Base-by-base conservation (phyloP, 1,140 invertebrate species). In the Drosophila pseudoananassae region DNA sequence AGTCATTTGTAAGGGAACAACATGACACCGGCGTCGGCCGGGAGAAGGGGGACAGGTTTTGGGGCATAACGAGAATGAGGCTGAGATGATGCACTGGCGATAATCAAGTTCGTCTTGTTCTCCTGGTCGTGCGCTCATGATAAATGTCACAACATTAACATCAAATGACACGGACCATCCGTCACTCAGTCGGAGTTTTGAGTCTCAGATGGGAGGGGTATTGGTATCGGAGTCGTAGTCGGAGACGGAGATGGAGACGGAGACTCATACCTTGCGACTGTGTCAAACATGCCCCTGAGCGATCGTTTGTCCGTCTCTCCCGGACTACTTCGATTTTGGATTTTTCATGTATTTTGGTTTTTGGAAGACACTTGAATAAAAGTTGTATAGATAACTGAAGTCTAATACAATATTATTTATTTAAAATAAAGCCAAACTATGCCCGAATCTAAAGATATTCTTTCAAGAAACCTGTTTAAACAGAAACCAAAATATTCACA, bases 91-190 rank as follows among this genome's bases (percentile, higher is more conserved):
- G 82, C 82, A 87, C 82, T 88, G 83, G 74, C 73, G 79, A 84
- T 89, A 89, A 89, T 89, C 84, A 89, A 83, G 84, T 84, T 80
- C 79, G 83, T 83, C 83, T 88, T 88, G 84, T 88, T 88, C 75
- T 88, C 84, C 59, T 90, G 69, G 87, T 78, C 88, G 74, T 73
- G 72, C 76, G 90, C 85, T 83, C 72, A 91, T 91, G 90, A 91
- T 91, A 91, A 91, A 91, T 91, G 90, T 91, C 90, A 91, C 85
- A 91, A 91, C 90, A 91, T 91, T 91, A 91, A 91, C 90, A 91
- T 91, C 85, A 78, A 91, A 91, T 91, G 90, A 91, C 90, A 91
- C 72, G 90, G 85, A 90, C 87, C 90, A 91, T 91, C 90, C 85
- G 85, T 91, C 90, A 91, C 90, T 91, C 90, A 78, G 90, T 91